Evolutionary conservation across 1,140 invertebrate genomes (phyloP).

Genomic region (Cyclargus thomasi): DNA sequence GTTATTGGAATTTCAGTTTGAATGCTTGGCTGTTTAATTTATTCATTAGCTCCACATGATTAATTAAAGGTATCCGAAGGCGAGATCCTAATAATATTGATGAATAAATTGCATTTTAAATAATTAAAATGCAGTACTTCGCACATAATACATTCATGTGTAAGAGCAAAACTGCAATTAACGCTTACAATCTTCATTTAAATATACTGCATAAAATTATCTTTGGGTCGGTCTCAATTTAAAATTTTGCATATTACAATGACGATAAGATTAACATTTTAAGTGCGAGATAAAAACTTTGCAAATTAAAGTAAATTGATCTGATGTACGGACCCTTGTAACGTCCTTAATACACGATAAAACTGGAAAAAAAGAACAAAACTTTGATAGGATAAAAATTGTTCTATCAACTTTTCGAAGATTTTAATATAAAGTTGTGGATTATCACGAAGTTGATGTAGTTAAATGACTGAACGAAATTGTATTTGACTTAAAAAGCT

Average conservation of each 20-base stretch:
- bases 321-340: not conserved
- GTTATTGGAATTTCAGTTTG: not conserved
- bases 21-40: not conserved
- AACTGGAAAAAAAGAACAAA: constrained; percentile 15
- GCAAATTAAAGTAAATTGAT: not conserved
- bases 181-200: not conserved
- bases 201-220: not conserved
- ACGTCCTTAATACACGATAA: not conserved
- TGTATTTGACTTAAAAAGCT: constrained; percentile 22
- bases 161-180: not conserved
- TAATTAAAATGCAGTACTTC: not conserved
- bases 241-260: constrained; percentile 3
- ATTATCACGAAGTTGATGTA: constrained; percentile 24
- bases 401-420: constrained; percentile 16
- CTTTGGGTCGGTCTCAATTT: not conserved
- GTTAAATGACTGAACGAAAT: constrained; percentile 26
- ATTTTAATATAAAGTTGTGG: constrained; percentile 26
- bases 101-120: not conserved
- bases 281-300: constrained; percentile 1
- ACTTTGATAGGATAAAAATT: constrained; percentile 25
- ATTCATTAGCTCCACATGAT: no score
- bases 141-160: not conserved
- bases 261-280: not conserved
- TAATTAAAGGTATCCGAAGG: no score
- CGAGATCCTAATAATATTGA: no score